These are phyloP conservation scores for Popillia japonica DNA, from an alignment of 1,140 invertebrate species.

Conservation along the genomic window DNA sequence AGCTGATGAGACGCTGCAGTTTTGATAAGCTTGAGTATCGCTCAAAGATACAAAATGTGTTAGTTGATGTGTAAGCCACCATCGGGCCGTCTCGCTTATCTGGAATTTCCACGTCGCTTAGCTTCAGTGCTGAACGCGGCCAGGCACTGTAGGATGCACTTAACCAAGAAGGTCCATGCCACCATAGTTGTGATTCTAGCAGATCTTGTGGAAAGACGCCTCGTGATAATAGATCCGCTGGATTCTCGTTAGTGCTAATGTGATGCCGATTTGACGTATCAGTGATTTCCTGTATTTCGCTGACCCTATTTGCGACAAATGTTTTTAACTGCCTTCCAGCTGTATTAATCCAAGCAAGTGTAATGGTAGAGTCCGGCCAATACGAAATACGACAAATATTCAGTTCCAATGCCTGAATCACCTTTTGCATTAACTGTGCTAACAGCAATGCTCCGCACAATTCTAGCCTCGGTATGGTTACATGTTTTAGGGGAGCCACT, in stretches of 20 bases:
- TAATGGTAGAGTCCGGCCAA: not conserved
- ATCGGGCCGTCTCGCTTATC: no score
- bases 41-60: no score
- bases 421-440: not conserved
- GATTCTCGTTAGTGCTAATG: not conserved
- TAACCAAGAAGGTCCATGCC: not conserved
- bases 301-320: not conserved
- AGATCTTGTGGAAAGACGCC: not conserved
- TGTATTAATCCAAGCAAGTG: not conserved
- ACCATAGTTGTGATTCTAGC: not conserved
- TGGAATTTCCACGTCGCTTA: not conserved
- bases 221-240: not conserved
- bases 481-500: not conserved
- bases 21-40: no score
- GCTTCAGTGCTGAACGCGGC: not conserved
- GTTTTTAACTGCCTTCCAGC: not conserved
- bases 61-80: no score
- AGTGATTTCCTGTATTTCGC: not conserved
- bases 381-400: not conserved
- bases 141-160: not conserved
- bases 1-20: no score
- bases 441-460: not conserved
- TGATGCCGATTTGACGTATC: not conserved
- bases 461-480: not conserved
- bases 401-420: not conserved